These are phyloP conservation scores for Teleopsis dalmanni DNA, from an alignment of 1,140 invertebrate species.

Conservation along the genomic window DNA sequence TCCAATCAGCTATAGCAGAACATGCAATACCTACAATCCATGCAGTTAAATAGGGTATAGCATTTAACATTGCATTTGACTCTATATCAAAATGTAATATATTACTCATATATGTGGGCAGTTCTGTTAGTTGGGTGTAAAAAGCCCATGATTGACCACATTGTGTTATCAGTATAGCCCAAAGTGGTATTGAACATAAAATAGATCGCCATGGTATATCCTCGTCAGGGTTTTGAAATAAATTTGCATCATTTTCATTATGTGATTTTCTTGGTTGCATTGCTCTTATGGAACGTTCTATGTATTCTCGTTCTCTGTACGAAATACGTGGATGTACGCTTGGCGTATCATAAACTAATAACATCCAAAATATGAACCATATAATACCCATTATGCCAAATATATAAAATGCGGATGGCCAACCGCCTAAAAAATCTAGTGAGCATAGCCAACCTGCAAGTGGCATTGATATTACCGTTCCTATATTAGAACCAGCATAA, in stretches of 20 bases:
- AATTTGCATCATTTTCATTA: constrained; percentile 31
- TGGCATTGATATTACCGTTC: constrained; percentile 67
- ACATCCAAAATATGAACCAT: constrained; percentile 73
- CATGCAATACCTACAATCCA: constrained; percentile 64
- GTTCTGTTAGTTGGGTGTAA: constrained; percentile 87
- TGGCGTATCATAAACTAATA: constrained; percentile 68
- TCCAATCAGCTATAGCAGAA: constrained; percentile 63
- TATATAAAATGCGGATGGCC: constrained; percentile 73
- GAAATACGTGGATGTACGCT: constrained; percentile 71
- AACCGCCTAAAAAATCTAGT: constrained; percentile 59
- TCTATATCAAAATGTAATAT: constrained; percentile 84
- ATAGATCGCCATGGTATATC: constrained; percentile 67
- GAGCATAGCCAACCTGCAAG: constrained; percentile 67
- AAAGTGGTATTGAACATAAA: constrained; percentile 73
- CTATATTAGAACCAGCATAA: constrained; percentile 63
- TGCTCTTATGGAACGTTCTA: constrained; percentile 53
- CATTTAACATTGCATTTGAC: constrained; percentile 69
- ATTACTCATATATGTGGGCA: constrained; percentile 91
- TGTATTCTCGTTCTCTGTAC: constrained; percentile 58
- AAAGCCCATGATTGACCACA: constrained; percentile 91
- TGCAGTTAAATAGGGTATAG: constrained; percentile 67
- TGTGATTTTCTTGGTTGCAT: constrained; percentile 11
- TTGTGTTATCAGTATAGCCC: constrained; percentile 80
- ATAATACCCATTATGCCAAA: constrained; percentile 65
- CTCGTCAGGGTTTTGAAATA: neutral